These are phyloP conservation scores for Sinodicranocentrus sp. DNA, from an alignment of 2,888 invertebrate species.

Conservation along the genomic window DNA sequence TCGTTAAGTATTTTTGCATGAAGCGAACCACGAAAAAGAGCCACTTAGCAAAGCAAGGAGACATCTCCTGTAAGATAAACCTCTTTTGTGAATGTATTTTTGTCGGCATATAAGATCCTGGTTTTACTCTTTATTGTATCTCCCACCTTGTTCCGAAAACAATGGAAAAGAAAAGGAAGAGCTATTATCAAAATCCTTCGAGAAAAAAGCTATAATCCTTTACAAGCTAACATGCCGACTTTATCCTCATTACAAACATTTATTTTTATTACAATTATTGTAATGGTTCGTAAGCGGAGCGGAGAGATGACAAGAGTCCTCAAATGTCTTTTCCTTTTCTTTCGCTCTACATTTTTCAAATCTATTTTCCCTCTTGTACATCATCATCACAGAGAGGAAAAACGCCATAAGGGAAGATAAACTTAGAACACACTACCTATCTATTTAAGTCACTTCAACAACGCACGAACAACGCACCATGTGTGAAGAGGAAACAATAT, in stretches of 20 bases:
- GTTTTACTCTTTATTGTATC: slow-evolving; percentile 25
- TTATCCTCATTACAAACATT: slow-evolving; percentile 5
- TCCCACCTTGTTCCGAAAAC: neutral
- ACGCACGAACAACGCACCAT: neutral
- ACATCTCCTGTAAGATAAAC: neutral
- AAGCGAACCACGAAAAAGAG: slow-evolving; percentile 13
- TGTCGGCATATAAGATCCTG: slow-evolving; percentile 22
- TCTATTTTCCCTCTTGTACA: slow-evolving; percentile 27
- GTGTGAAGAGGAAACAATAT: slow-evolving; percentile 17
- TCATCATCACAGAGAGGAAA: too few relatives aligned
- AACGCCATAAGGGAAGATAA: too few relatives aligned
- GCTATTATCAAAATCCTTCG: slow-evolving; percentile 21
- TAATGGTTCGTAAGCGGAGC: slow-evolving; percentile 33
- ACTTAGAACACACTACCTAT: neutral
- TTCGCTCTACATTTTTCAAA: slow-evolving; percentile 33
- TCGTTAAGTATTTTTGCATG: neutral
- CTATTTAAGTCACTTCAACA: slow-evolving; percentile 14
- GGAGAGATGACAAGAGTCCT: slow-evolving; percentile 17
- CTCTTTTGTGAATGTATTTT: neutral
- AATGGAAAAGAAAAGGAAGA: slow-evolving; percentile 26
- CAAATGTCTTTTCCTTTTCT: slow-evolving; percentile 36
- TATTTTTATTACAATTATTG: slow-evolving; percentile 24
- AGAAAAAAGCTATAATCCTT: slow-evolving; percentile 43
- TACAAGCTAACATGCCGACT: slow-evolving; percentile 31
- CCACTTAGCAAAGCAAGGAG: slow-evolving; percentile 5